A percentile compares a stretch with the other conserved stretches of the same genome.
Evolutionary conservation across 2,113 vertebrate species (phyloP).

Genomic region (Planiliza haematocheilus): DNA sequence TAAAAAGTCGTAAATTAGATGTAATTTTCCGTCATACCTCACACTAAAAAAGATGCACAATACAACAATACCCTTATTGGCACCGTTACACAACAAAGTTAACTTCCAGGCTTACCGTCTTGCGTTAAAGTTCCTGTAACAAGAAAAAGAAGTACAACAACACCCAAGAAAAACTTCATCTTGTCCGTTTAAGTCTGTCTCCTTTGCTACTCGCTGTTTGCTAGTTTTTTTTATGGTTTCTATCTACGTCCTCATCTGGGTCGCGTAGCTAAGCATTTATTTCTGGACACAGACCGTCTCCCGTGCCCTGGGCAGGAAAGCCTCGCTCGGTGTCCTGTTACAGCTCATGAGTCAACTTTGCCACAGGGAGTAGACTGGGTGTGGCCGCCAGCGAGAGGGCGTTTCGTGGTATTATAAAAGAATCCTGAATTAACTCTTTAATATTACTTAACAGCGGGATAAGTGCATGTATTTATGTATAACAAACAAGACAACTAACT

Average conservation of each 20-base stretch:
- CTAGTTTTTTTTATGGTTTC: background rate
- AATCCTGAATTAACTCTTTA: background rate
- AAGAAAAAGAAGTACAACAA: constrained; percentile 52
- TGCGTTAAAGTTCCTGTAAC: constrained; percentile 50
- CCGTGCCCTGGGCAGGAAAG: background rate
- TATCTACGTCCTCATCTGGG: background rate
- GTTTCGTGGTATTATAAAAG: background rate
- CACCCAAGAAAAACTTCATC: constrained; percentile 70
- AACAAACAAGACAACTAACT: no score
- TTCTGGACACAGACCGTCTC: background rate
- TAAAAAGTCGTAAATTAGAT: no score
- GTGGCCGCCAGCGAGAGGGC: background rate
- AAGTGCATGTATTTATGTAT: no score
- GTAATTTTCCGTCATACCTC: no score
- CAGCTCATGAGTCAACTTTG: constrained; percentile 22
- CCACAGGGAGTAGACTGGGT: constrained; percentile 15
- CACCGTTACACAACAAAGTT: no score
- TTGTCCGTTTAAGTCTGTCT: background rate
- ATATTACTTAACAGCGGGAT: background rate
- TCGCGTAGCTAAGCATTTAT: background rate
- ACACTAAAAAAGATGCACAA: no score
- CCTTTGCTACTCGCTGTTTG: background rate
- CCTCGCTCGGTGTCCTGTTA: constrained; percentile 26
- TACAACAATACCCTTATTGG: no score
- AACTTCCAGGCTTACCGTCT: constrained; percentile 44